Evolutionary conservation across 2,888 invertebrate species (phyloP), one percentile per base, ranked within the genome.

Genomic region (Drosophila mulleri): DNA sequence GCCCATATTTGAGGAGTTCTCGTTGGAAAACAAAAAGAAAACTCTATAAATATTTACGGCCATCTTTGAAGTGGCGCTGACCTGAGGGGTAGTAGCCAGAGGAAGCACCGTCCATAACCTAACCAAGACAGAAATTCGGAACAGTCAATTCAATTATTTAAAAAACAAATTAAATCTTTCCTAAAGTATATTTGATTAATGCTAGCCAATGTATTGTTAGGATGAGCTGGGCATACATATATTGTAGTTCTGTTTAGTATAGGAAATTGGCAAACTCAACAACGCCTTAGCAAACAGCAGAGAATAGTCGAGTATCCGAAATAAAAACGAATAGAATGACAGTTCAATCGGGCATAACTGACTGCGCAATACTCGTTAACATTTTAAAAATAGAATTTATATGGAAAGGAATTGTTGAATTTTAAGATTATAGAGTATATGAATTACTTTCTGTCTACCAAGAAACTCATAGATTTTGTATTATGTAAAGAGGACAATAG

Each of bases 1-100:
- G 58, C 69, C 78, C 75, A 75, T 72, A 79, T 78, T 75, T 78
- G 67, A 62, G 60, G n/a, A 53, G 29, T 41, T 37, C 35, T 37
- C 35, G 32, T 64, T 23, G 29, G n/a, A 32, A 39, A 65, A 52
- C 4, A 37, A 23, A 53, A 44, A 53, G 65, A 59, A 60, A 58
- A 63, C 65, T 76, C 37, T 44, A 52, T 9, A 42, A 71, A 75
- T 64, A 76, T 71, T 41, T 45, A 45, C 23, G 58, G 20, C n/a
- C 47, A 48, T 39, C 50, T 53, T 23, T 54, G 23, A 67, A 50
- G 58, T 42, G 42, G 42, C 23, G 23, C 23, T 8, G 37, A 53
- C 23, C 23, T 14, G 23, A 16, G 18, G 11, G 11, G 32, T 0
- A 32, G 35, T 35, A 35, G 32, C 50, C 20, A 35, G 20, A 20